phyloP scores from a whole-genome alignment of 1,140 invertebrate genomes.

The Drosophila rufa region DNA sequence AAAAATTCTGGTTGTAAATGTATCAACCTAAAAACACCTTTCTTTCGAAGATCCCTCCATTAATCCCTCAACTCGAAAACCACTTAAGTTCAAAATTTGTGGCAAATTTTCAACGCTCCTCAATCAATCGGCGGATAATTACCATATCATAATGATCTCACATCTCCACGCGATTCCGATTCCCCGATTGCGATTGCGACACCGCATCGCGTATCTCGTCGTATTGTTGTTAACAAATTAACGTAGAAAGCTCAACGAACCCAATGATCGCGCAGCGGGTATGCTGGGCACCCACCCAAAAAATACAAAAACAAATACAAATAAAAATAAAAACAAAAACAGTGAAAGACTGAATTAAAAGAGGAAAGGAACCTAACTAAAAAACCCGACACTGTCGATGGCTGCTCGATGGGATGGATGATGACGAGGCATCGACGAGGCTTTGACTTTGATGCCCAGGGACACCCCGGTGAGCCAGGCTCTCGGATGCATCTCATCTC shows the following conservation, averaged over 20 bases:
- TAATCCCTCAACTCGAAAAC: not conserved
- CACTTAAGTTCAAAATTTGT: constrained; percentile 60
- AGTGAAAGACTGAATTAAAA: constrained; percentile 5
- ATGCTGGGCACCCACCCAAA: constrained; percentile 62
- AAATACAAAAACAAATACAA: constrained; percentile 8
- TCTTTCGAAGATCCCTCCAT: not conserved
- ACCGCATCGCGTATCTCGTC: constrained; percentile 52
- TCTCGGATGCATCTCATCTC: constrained; percentile 39
- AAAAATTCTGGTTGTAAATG: not conserved
- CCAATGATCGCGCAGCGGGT: constrained; percentile 66
- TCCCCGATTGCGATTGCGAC: constrained; percentile 40
- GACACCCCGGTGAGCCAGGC: constrained; percentile 72
- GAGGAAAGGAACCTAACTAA: constrained; percentile 35
- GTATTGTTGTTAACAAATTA: constrained; percentile 81
- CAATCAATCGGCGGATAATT: constrained; percentile 61
- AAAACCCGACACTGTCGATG: constrained; percentile 63
- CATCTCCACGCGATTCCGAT: constrained; percentile 46
- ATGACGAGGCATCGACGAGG: constrained; percentile 68
- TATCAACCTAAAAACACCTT: not conserved
- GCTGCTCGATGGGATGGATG: constrained; percentile 38
- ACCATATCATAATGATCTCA: constrained; percentile 67
- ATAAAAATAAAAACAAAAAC: constrained; percentile 19
- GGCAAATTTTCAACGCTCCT: constrained; percentile 68
- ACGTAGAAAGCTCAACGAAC: constrained; percentile 83
- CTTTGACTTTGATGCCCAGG: constrained; percentile 75